These are phyloP conservation scores for Lepus americanus DNA, from an alignment of 2,113 vertebrate genomes.

Conservation along the genomic window DNA sequence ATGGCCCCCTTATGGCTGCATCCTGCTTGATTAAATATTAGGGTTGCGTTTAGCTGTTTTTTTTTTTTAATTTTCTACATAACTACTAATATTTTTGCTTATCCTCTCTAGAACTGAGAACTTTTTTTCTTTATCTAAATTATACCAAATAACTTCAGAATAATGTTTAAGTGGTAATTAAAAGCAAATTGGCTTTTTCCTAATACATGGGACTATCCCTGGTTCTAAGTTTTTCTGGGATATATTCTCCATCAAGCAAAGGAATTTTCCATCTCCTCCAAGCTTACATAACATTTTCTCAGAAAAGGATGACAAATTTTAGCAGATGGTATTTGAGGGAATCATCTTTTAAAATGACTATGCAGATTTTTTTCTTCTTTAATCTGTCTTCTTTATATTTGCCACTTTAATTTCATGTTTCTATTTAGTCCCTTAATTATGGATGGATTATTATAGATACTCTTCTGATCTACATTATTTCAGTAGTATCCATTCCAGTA, in stretches of 20 bases:
- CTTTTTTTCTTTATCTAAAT: not conserved
- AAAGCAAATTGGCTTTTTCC: not conserved
- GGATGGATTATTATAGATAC: not conserved
- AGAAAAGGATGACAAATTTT: not conserved
- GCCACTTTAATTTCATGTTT: not conserved
- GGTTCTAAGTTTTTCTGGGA: conserved; percentile 32
- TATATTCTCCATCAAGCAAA: not conserved
- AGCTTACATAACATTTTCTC: not conserved
- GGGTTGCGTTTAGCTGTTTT: not conserved
- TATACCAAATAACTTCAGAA: not conserved
- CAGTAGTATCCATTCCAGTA: not conserved
- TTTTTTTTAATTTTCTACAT: not conserved
- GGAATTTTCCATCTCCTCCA: not conserved
- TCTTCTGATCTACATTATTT: not conserved
- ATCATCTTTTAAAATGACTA: conserved; percentile 1
- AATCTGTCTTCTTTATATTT: not conserved
- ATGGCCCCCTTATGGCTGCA: not conserved
- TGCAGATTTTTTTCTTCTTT: conserved; percentile 22
- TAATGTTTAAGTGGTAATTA: not conserved
- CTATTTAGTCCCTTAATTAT: not conserved
- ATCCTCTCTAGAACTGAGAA: not conserved
- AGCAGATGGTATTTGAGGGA: conserved; percentile 17
- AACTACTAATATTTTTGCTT: conserved; percentile 2
- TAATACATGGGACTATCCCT: not conserved
- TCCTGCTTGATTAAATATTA: not conserved